Conservation (phyloP, 1,140 invertebrate genomes). For the Bombus turneri region DNA sequence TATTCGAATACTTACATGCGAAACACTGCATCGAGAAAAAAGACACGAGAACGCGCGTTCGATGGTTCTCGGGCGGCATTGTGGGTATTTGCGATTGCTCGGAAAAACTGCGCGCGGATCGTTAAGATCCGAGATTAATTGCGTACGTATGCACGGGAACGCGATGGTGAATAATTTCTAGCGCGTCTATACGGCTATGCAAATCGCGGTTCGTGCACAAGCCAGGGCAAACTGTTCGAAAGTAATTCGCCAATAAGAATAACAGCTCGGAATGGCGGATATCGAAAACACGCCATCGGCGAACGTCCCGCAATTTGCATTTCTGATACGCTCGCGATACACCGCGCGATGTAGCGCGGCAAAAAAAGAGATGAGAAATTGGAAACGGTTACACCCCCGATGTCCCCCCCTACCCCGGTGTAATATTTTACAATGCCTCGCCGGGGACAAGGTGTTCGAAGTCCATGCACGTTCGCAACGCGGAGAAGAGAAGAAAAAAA, state of each 20-base stretch:
- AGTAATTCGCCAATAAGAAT: conserved; percentile 51
- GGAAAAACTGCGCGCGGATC: background rate
- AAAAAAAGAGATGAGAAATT: conserved; percentile 35
- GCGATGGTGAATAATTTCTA: conserved; percentile 34
- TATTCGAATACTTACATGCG: background rate
- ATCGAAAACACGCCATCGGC: conserved; percentile 41
- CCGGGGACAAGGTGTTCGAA: conserved; percentile 32
- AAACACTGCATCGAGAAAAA: background rate
- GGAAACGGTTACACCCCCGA: conserved; percentile 28
- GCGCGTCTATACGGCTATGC: conserved; percentile 14
- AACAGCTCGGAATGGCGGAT: conserved; percentile 17
- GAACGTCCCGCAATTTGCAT: conserved; percentile 42
- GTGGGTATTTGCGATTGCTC: background rate
- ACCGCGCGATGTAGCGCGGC: background rate
- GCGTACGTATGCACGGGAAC: background rate
- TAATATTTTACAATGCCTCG: conserved; percentile 37
- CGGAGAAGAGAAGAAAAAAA: background rate
- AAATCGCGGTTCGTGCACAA: background rate
- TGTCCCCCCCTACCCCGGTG: background rate
- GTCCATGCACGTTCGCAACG: background rate
- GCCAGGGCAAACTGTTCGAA: conserved; percentile 4
- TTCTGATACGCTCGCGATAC: conserved; percentile 35
- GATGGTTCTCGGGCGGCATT: background rate
- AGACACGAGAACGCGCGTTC: background rate
- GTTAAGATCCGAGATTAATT: conserved; percentile 34